Percentiles rank a stretch among this genome's conserved stretches.
phyloP scores from a whole-genome alignment of 2,113 vertebrate genomes.

The Nicator chloris region DNA sequence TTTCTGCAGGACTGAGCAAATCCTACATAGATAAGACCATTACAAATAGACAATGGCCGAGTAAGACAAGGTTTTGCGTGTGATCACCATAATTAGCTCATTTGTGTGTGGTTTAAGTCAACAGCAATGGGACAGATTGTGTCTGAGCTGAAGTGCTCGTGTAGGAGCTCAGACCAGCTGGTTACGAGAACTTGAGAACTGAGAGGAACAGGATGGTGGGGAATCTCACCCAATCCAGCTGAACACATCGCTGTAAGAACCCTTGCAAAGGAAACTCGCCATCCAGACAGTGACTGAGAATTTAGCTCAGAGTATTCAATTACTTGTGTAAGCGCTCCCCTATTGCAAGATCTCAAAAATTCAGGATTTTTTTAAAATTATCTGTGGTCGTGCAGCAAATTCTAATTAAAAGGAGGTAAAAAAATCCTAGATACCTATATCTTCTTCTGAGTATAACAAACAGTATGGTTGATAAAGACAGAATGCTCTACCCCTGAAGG shows the following conservation, averaged over 20 bases:
- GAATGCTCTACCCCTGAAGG: not conserved
- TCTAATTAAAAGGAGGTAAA: not conserved
- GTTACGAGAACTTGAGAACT: not conserved
- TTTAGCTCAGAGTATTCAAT: not conserved
- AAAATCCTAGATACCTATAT: not conserved
- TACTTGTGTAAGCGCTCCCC: not conserved
- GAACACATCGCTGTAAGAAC: not conserved
- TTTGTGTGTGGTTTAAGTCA: not conserved
- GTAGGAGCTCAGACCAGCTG: not conserved
- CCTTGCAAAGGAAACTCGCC: not conserved
- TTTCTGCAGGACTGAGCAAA: not conserved
- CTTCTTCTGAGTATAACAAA: not conserved
- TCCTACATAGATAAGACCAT: not conserved
- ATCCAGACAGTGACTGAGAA: not conserved
- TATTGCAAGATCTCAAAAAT: not conserved
- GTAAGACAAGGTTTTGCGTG: not conserved
- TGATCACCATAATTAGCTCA: accelerated
- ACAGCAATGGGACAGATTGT: not conserved
- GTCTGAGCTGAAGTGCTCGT: not conserved
- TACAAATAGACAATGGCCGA: not conserved
- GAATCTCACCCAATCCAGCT: not conserved
- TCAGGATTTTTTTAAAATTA: not conserved
- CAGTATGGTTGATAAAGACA: not conserved
- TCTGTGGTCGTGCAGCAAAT: not conserved
- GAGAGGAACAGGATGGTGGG: not conserved